phyloP scores from a whole-genome alignment of 2,888 invertebrate genomes.

The Diadegma fenestrale region DNA sequence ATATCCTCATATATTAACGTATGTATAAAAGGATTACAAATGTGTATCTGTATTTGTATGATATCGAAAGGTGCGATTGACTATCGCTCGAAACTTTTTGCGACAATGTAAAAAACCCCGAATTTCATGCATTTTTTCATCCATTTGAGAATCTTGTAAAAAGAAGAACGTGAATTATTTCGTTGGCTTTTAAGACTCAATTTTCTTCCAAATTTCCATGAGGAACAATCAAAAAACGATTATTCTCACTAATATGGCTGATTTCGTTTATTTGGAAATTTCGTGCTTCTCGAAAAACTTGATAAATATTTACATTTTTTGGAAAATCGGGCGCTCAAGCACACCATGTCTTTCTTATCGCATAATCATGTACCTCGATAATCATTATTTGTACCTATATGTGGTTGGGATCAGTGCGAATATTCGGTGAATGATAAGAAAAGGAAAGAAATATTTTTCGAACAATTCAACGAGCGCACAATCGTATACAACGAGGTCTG shows the following conservation, averaged over 20 bases:
- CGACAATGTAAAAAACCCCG: neutral
- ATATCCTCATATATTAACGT: slow-evolving; percentile 15
- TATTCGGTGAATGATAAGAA: slow-evolving; percentile 23
- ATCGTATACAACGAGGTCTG: slow-evolving; percentile 79
- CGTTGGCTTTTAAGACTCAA: neutral
- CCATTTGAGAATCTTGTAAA: neutral
- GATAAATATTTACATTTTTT: slow-evolving; percentile 64
- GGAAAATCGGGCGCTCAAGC: slow-evolving; percentile 73
- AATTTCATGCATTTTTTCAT: neutral
- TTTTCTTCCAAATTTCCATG: neutral
- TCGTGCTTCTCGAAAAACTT: neutral
- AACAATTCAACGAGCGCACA: slow-evolving; percentile 73
- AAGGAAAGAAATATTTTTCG: neutral
- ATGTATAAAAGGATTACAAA: slow-evolving; percentile 13
- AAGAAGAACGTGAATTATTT: neutral
- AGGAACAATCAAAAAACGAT: neutral
- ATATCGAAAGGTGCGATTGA: slow-evolving; percentile 55
- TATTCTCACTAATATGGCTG: neutral
- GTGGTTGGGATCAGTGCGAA: slow-evolving; percentile 73
- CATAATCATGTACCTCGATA: slow-evolving; percentile 80
- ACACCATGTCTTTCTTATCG: slow-evolving; percentile 77
- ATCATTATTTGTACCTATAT: slow-evolving; percentile 77
- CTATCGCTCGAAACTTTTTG: slow-evolving; percentile 53
- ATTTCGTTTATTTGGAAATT: neutral
- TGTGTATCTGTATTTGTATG: slow-evolving; percentile 58